phyloP scores from a whole-genome alignment of 2,113 vertebrate genomes.

The Neogale vison region DNA sequence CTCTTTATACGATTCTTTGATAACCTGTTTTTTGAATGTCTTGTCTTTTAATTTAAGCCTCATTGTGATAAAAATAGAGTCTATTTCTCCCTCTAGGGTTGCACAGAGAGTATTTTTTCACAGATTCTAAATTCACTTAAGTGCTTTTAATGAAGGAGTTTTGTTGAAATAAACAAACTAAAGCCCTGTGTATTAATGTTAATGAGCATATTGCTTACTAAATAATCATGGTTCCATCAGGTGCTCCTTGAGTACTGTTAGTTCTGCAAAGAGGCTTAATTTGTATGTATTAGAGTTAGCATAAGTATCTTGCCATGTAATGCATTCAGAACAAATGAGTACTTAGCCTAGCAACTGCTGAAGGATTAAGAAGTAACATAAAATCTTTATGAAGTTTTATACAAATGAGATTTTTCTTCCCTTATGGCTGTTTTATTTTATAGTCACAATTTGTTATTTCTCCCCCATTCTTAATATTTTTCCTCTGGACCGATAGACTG shows the following conservation, averaged over 20 bases:
- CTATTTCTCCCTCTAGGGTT: background rate
- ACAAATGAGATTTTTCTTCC: slow-evolving; percentile 75
- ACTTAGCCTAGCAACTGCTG: slow-evolving; percentile 75
- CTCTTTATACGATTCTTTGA: background rate
- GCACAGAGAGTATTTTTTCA: background rate
- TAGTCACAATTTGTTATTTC: background rate
- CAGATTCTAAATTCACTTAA: slow-evolving; percentile 39
- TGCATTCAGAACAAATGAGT: slow-evolving; percentile 78
- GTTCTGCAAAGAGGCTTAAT: slow-evolving; percentile 54
- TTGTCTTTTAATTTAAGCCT: background rate
- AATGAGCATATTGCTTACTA: slow-evolving; percentile 79
- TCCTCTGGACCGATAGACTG: background rate
- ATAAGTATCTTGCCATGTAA: slow-evolving; percentile 72
- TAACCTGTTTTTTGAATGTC: background rate
- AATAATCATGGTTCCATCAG: slow-evolving; percentile 77
- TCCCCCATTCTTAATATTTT: background rate
- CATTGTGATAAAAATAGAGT: background rate
- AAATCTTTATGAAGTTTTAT: slow-evolving; percentile 51
- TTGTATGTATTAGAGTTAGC: slow-evolving; percentile 78
- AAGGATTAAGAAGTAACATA: slow-evolving; percentile 74
- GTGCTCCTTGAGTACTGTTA: slow-evolving; percentile 74
- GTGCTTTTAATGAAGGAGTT: slow-evolving; percentile 59
- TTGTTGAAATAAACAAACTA: slow-evolving; percentile 64
- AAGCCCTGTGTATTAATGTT: background rate
- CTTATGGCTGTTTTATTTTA: slow-evolving; percentile 70